These are phyloP conservation scores for Myrmophylax atrothorax DNA, from an alignment of 2,113 vertebrate genomes.

Conservation along the genomic window DNA sequence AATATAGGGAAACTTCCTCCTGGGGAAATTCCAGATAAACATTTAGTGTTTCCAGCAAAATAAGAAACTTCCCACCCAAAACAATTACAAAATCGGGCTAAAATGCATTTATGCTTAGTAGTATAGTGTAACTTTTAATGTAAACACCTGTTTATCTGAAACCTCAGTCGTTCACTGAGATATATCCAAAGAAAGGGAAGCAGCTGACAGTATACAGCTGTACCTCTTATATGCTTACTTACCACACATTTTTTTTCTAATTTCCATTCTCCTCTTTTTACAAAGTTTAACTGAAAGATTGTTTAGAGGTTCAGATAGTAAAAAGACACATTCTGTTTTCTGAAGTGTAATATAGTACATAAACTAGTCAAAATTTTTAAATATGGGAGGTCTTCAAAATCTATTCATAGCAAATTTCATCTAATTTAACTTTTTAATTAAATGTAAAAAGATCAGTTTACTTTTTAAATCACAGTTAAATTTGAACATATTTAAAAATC, in stretches of 20 bases:
- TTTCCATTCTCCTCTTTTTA: neutral
- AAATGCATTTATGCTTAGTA: neutral
- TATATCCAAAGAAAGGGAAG: neutral
- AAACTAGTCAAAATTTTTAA: neutral
- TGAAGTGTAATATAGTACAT: neutral
- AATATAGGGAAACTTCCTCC: neutral
- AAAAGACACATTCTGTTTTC: neutral
- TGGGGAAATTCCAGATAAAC: neutral
- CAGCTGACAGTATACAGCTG: neutral
- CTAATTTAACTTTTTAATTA: neutral
- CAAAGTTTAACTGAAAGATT: neutral
- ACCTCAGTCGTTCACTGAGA: neutral
- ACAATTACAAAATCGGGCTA: neutral
- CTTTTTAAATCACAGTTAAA: neutral
- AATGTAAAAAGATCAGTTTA: neutral
- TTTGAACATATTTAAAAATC: neutral
- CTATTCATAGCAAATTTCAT: neutral
- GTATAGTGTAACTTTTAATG: neutral
- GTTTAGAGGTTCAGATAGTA: neutral
- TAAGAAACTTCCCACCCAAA: neutral
- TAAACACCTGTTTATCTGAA: neutral
- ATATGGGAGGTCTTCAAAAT: neutral
- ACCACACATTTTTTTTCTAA: neutral
- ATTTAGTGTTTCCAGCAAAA: neutral
- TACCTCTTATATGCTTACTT: neutral